Evolutionary conservation across 1,140 invertebrate species (phyloP).

Genomic region (Phthorimaea operculella): DNA sequence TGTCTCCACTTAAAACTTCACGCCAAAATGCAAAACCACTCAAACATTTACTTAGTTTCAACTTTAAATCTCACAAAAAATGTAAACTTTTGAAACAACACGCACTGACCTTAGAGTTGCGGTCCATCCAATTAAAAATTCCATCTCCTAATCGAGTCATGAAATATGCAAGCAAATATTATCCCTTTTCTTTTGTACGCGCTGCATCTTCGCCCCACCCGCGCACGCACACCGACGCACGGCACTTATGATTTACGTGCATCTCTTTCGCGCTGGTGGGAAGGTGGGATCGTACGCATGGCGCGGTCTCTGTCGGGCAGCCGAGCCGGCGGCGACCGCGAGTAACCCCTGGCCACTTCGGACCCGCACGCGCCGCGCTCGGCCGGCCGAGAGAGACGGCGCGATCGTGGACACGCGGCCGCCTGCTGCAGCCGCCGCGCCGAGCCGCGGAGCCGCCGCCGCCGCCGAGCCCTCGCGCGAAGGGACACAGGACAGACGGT

Average conservation of each 20-base stretch:
- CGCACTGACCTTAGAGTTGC: slow-evolving; percentile 51
- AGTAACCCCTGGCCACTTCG: slow-evolving; percentile 63
- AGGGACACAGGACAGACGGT: slow-evolving; percentile 68
- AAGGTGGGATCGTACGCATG: slow-evolving; percentile 21
- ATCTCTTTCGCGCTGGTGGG: slow-evolving; percentile 43
- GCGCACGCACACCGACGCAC: slow-evolving; percentile 65
- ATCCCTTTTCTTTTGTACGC: slow-evolving; percentile 66
- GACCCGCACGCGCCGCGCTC: slow-evolving; percentile 61
- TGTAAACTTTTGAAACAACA: slow-evolving; percentile 11
- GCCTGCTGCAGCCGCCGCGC: slow-evolving; percentile 55
- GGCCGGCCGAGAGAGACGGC: slow-evolving; percentile 58
- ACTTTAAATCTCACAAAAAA: neutral
- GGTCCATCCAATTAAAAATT: slow-evolving; percentile 67
- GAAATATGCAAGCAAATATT: slow-evolving; percentile 68
- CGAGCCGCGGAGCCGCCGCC: slow-evolving; percentile 51
- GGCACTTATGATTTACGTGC: slow-evolving; percentile 48
- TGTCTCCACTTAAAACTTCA: too few species aligned
- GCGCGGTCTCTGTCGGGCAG: slow-evolving; percentile 43
- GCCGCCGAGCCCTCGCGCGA: slow-evolving; percentile 60
- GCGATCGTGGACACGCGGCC: slow-evolving; percentile 48
- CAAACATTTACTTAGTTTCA: too few species aligned
- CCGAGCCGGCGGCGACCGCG: slow-evolving; percentile 58
- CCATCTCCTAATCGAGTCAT: slow-evolving; percentile 68
- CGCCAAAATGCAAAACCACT: too few species aligned
- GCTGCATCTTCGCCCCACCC: slow-evolving; percentile 66